Percentiles rank a stretch among this genome's conserved stretches.
Conservation (phyloP, 2,113 vertebrate genomes). For the Centrocercus urophasianus region DNA sequence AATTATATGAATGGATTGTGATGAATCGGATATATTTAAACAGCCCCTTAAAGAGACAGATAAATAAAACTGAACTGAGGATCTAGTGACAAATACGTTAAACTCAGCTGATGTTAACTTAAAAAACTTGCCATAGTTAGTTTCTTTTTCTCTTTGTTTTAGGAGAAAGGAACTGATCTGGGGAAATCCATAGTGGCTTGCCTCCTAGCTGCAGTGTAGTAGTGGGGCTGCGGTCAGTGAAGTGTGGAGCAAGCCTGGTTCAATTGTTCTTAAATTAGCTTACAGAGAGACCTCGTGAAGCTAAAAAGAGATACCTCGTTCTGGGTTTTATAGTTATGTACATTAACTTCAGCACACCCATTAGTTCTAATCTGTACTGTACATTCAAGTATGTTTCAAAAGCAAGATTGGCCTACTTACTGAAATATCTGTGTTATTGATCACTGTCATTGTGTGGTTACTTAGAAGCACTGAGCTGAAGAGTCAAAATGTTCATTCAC, state of each 20-base stretch:
- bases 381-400: background rate
- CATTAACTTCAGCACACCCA: background rate
- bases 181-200: background rate
- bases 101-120: background rate
- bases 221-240: background rate
- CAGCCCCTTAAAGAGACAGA: background rate
- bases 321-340: background rate
- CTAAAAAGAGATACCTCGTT: background rate
- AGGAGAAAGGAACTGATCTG: background rate
- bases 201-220: background rate
- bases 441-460: background rate
- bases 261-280: background rate
- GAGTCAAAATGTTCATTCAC: background rate
- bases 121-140: background rate
- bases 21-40: background rate
- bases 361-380: background rate
- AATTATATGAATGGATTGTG: background rate
- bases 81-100: fast-evolving
- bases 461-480: background rate
- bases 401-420: background rate
- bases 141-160: background rate
- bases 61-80: background rate
- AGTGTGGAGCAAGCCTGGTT: background rate
- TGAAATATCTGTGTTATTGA: background rate
- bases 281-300: background rate